These are phyloP conservation scores for Drosophila mojavensis DNA, from an alignment of 1,140 invertebrate genomes.

Conservation along the genomic window DNA sequence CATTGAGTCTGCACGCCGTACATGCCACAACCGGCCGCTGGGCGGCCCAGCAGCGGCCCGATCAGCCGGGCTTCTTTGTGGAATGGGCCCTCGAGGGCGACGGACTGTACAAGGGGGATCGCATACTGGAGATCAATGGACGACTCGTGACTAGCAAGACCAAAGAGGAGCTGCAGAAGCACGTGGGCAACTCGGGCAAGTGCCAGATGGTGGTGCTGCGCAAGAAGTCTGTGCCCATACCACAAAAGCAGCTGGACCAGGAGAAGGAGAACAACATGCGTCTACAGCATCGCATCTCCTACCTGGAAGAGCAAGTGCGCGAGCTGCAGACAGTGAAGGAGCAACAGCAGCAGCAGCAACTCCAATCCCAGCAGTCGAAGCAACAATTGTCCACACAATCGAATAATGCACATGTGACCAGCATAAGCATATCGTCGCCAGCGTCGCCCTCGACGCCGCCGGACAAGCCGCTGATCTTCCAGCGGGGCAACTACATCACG, in stretches of 20 bases:
- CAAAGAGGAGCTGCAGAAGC: conserved; percentile 87
- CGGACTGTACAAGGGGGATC: conserved; percentile 90
- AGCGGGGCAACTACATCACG: conserved; percentile 83
- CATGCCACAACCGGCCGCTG: conserved; percentile 88
- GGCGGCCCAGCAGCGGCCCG: conserved; percentile 85
- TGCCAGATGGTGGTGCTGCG: conserved; percentile 86
- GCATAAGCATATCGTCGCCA: conserved; percentile 83
- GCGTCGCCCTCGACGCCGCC: conserved; percentile 71
- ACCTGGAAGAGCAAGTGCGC: conserved; percentile 93
- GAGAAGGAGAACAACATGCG: conserved; percentile 91
- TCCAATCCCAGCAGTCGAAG: conserved; percentile 7
- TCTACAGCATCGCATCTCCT: conserved; percentile 93
- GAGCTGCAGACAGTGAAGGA: conserved; percentile 86
- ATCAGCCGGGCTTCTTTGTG: conserved; percentile 87
- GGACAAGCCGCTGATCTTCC: conserved; percentile 78
- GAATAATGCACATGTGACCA: conserved; percentile 74
- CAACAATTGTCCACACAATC: conserved; percentile 35
- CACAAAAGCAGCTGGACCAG: conserved; percentile 71
- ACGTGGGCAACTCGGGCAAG: conserved; percentile 78
- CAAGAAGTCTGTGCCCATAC: conserved; percentile 78
- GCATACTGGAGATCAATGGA: conserved; percentile 93
- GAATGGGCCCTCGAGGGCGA: conserved; percentile 92
- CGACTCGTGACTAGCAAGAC: conserved; percentile 89
- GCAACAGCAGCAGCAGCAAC: conserved; percentile 33
- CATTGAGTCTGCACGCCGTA: conserved; percentile 86